These are phyloP conservation scores for Scaptomyza flava DNA, from an alignment of 2,888 invertebrate species.

Conservation along the genomic window DNA sequence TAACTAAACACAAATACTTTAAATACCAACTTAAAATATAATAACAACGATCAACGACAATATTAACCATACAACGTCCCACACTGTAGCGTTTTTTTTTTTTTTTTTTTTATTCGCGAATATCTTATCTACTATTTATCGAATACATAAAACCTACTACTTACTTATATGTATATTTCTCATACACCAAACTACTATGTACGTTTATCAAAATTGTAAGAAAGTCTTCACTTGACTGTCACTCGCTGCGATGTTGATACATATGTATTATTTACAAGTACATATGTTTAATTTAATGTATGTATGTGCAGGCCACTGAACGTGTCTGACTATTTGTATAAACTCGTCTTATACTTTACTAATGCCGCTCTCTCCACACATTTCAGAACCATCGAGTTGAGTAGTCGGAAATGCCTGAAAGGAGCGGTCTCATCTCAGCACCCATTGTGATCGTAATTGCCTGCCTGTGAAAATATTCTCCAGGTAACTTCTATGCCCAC, in stretches of 20 bases:
- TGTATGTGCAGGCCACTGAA: conserved; percentile 8
- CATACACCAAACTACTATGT: not conserved
- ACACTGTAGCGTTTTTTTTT: not conserved
- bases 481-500: conserved; percentile 73
- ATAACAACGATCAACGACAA: conserved; percentile 10
- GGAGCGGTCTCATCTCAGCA: not conserved
- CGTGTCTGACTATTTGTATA: not conserved
- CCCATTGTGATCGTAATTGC: not conserved
- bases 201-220: too few relatives aligned
- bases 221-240: conserved; percentile 13
- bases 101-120: not conserved
- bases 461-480: conserved; percentile 42
- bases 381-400: conserved; percentile 30
- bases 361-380: conserved; percentile 37
- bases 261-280: not conserved
- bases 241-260: conserved; percentile 12
- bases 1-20: conserved; percentile 6
- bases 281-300: not conserved
- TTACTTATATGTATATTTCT: not conserved
- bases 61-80: not conserved
- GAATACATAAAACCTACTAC: not conserved
- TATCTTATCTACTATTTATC: conserved; percentile 7
- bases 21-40: not conserved
- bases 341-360: conserved; percentile 8
- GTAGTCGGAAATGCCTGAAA: not conserved